Base-by-base conservation (phyloP, 2,113 vertebrate genomes). In the Trinectes maculatus region DNA sequence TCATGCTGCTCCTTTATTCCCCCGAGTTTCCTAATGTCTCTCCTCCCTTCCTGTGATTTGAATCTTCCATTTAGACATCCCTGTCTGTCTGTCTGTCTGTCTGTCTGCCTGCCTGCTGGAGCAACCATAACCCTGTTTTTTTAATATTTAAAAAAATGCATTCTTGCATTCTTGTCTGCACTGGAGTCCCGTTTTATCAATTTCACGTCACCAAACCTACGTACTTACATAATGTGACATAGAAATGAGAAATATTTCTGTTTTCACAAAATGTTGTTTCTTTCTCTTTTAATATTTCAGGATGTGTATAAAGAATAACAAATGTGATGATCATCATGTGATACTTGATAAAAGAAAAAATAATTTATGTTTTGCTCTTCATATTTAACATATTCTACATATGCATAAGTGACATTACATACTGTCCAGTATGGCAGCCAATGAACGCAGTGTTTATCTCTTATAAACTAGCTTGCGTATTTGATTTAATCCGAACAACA, bases 371-470 rank as follows among this genome's bases (percentile, higher is more conserved):
- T 40, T 26, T 28, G 34, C 44, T 63, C 44, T 15, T 33, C 16
- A 55, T n/a, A 55, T 49, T 3, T 10, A 6, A 29, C 16, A 4
- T n/a, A 22, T 1, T 47, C 19, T 10, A 25, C 12, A 13, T 21
- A 56, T 47, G n/a, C n/a, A n/a, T n/a, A n/a, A n/a, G n/a, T 59
- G 10, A 44, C 4, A 22, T 43, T 34, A 49, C 51, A n/a, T 15
- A 19, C 16, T 22, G 16, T 33, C n/a, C n/a, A n/a, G 42, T 21
- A 21, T 15, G 57, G 3, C 8, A 46, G 56, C 26, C 22, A 46
- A 42, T 67, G 48, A 18, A n/a, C 13, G 24, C 4, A 33, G 10
- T 11, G 19, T 42, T 60, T 21, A 33, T 29, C 2, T 28, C 8
- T 40, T n/a, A 60, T 11, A 42, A 18, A 5, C n/a, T n/a, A n/a